These are phyloP conservation scores for Enoplosus armatus DNA, from an alignment of 2,797 vertebrate genomes.

Conservation along the genomic window DNA sequence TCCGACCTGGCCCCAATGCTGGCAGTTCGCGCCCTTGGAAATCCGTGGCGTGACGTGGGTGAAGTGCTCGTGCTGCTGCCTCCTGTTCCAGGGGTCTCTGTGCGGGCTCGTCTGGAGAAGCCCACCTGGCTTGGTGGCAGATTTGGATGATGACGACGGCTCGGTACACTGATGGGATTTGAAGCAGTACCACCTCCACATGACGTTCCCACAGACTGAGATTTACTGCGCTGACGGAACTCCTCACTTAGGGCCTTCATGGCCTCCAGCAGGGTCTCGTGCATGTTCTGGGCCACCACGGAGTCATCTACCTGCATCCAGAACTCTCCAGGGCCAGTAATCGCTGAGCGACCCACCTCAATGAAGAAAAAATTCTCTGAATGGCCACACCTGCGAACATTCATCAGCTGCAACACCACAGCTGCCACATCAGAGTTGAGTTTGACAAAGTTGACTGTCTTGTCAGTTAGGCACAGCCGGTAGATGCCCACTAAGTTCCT, in stretches of 20 bases:
- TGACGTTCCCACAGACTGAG: slow-evolving; percentile 86
- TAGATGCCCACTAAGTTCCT: slow-evolving; percentile 89
- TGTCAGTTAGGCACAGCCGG: slow-evolving; percentile 89
- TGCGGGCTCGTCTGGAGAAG: slow-evolving; percentile 85
- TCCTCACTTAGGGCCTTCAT: slow-evolving; percentile 93
- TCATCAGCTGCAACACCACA: slow-evolving; percentile 90
- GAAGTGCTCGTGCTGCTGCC: slow-evolving; percentile 87
- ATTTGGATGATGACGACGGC: slow-evolving; percentile 86
- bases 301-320: slow-evolving; percentile 91
- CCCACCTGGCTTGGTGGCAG: slow-evolving; percentile 88
- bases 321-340: slow-evolving; percentile 87
- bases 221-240: slow-evolving; percentile 88
- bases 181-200: slow-evolving; percentile 87
- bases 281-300: slow-evolving; percentile 91
- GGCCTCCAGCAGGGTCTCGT: slow-evolving; percentile 91
- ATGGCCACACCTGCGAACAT: slow-evolving; percentile 89
- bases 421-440: slow-evolving; percentile 87
- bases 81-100: slow-evolving; percentile 84
- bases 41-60: slow-evolving; percentile 84
- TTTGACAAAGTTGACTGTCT: slow-evolving; percentile 89
- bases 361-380: slow-evolving; percentile 92
- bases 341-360: slow-evolving; percentile 89
- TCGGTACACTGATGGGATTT: slow-evolving; percentile 89
- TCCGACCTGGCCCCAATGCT: slow-evolving; percentile 86
- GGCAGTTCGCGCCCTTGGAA: slow-evolving; percentile 85